Conservation (phyloP, 2,888 invertebrate species). For the Amphipoea lucens region DNA sequence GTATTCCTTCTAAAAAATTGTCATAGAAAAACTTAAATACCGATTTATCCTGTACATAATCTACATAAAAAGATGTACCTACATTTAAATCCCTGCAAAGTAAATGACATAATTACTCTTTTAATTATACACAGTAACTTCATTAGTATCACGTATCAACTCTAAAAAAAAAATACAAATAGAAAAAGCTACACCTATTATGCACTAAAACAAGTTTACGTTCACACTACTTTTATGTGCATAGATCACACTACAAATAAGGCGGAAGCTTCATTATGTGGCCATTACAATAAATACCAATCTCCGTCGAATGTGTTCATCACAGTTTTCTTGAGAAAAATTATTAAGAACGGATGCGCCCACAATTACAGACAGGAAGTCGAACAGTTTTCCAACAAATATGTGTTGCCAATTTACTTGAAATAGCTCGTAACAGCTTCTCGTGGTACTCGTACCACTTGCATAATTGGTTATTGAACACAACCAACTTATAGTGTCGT, state of each 20-base stretch:
- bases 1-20: background rate
- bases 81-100: constrained; percentile 2
- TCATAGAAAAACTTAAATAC: background rate
- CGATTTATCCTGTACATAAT: background rate
- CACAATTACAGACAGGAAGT: constrained; percentile 78
- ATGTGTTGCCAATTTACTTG: constrained; percentile 66
- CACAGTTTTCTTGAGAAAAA: constrained; percentile 61
- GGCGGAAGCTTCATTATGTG: constrained; percentile 45
- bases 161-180: constrained; percentile 15
- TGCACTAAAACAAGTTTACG: constrained; percentile 28
- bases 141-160: constrained; percentile 20
- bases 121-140: constrained; percentile 19
- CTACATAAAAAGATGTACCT: background rate
- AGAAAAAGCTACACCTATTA: constrained; percentile 11
- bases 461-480: constrained; percentile 63
- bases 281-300: constrained; percentile 58
- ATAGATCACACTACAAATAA: constrained; percentile 50
- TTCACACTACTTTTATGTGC: constrained; percentile 18
- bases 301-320: constrained; percentile 56
- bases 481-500: constrained; percentile 45
- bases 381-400: constrained; percentile 66
- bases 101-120: constrained; percentile 23
- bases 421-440: constrained; percentile 47
- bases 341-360: constrained; percentile 73
- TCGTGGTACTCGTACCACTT: constrained; percentile 59